Evolutionary conservation across 2,888 invertebrate genomes (phyloP).

Genomic region (Agrotis ipsilon): DNA sequence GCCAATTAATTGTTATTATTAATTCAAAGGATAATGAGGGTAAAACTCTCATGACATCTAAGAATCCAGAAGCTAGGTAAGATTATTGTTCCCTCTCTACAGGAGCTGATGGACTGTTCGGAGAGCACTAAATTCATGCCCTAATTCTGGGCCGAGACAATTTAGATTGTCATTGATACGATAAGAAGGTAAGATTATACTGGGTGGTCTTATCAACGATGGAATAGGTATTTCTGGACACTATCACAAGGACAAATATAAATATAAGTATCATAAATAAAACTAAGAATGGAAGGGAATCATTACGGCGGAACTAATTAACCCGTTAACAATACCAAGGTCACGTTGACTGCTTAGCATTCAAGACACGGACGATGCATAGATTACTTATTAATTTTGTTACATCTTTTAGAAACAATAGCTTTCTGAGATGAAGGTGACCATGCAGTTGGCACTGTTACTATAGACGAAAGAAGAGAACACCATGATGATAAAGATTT

Average conservation of each 20-base stretch:
- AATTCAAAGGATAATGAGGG: neutral
- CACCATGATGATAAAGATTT: neutral
- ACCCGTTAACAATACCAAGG: constrained; percentile 67
- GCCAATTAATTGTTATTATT: neutral
- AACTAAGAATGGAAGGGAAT: constrained; percentile 60
- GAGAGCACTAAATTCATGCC: too few species aligned
- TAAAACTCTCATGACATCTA: neutral
- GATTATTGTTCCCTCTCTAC: too few species aligned
- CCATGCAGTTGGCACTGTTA: constrained; percentile 10
- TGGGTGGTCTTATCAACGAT: neutral
- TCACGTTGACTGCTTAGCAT: constrained; percentile 54
- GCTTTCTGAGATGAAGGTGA: constrained; percentile 41
- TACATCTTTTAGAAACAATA: constrained; percentile 49
- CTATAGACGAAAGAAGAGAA: neutral
- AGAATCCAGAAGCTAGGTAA: neutral
- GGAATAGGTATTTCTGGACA: constrained; percentile 17
- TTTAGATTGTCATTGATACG: too few species aligned
- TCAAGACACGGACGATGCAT: constrained; percentile 62
- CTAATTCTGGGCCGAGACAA: too few species aligned
- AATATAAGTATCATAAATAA: constrained; percentile 43
- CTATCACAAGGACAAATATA: constrained; percentile 34
- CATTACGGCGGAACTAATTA: constrained; percentile 67
- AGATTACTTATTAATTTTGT: constrained; percentile 59
- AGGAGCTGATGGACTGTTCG: too few species aligned
- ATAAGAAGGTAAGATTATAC: neutral